Evolutionary conservation across 2,888 invertebrate species (phyloP).

Genomic region (Hemistola chrysoprasaria): DNA sequence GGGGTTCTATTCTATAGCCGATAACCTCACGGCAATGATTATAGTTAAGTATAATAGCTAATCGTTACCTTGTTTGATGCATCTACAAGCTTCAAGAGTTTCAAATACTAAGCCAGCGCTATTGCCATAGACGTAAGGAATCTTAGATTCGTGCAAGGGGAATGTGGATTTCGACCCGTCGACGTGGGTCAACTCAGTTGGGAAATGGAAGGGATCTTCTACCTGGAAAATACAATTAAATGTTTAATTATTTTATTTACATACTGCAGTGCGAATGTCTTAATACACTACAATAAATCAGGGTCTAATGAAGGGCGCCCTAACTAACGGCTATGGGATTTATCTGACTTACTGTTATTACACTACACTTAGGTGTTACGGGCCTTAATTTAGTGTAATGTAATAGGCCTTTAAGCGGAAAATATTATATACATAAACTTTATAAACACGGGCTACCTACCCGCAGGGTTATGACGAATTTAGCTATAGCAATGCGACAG

Average conservation of each 20-base stretch:
- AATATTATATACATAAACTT: no score
- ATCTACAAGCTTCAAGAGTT: constrained; percentile 87
- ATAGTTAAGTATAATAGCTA: not conserved
- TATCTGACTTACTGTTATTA: no score
- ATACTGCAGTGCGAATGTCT: constrained; percentile 2
- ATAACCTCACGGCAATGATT: no score
- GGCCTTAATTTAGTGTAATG: no score
- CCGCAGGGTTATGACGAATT: no score
- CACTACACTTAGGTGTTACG: no score
- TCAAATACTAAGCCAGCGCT: constrained; percentile 88
- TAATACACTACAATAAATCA: constrained; percentile 82
- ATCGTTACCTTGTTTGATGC: constrained; percentile 77
- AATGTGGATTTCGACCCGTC: constrained; percentile 79
- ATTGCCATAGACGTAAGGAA: constrained; percentile 83
- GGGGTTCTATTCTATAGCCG: no score
- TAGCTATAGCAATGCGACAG: no score
- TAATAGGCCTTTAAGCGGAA: no score
- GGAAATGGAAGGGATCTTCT: constrained; percentile 85
- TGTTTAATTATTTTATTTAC: no score
- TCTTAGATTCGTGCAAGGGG: constrained; percentile 80
- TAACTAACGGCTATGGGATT: no score
- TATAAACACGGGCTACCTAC: no score
- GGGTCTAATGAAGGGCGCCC: constrained; percentile 62
- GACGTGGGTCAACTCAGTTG: constrained; percentile 81
- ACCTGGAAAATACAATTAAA: constrained; percentile 45